phyloP scores from a whole-genome alignment of 2,797 vertebrate species.

The Spizella passerina region DNA sequence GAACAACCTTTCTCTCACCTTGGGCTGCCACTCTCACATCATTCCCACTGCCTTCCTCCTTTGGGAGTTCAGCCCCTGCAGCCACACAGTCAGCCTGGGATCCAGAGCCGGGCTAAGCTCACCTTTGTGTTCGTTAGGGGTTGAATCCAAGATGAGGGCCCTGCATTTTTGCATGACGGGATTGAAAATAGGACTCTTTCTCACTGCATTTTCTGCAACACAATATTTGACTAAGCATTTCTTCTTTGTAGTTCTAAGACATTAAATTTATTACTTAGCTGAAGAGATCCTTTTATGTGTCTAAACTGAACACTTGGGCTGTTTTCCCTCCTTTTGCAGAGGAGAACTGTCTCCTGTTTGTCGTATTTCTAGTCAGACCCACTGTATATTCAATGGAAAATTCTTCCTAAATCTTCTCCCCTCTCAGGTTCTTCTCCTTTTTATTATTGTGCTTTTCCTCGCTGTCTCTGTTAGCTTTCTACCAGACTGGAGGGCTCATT shows the following conservation, averaged over 20 bases:
- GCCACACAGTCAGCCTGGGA: background rate
- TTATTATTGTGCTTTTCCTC: background rate
- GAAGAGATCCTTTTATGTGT: background rate
- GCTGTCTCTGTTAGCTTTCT: background rate
- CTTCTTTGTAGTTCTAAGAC: background rate
- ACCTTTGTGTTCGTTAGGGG: background rate
- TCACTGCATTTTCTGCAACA: background rate
- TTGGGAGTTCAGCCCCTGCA: background rate
- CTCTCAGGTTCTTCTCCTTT: background rate
- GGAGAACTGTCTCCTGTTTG: background rate
- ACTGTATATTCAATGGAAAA: background rate
- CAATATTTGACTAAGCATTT: background rate
- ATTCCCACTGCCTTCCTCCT: background rate
- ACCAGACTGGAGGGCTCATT: constrained; percentile 21
- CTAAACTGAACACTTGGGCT: background rate
- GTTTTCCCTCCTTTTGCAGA: background rate
- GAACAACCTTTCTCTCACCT: background rate
- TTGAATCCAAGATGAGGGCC: background rate
- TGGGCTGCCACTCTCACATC: background rate
- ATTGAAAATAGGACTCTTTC: background rate
- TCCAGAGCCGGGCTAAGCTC: background rate
- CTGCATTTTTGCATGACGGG: background rate
- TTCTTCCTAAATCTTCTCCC: constrained; percentile 5
- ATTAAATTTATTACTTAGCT: background rate
- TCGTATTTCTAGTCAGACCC: background rate